phyloP scores from a whole-genome alignment of 2,888 invertebrate species.

The Eupithecia insigniata region DNA sequence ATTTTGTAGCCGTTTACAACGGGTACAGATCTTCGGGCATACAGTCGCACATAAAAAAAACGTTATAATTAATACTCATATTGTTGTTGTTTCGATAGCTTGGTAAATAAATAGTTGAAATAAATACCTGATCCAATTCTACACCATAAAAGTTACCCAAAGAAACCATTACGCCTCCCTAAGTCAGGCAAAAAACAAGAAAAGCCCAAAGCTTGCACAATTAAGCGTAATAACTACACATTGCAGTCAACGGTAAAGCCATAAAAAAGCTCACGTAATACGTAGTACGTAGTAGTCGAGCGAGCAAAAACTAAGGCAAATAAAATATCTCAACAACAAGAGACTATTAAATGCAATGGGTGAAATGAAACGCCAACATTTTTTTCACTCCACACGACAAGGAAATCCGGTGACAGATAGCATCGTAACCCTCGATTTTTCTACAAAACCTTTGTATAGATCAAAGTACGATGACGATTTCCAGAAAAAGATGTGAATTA shows the following conservation, averaged over 20 bases:
- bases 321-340: slow-evolving; percentile 21
- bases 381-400: slow-evolving; percentile 24
- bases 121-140: neutral
- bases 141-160: neutral
- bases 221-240: slow-evolving; percentile 9
- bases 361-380: slow-evolving; percentile 14
- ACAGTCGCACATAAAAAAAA: too few relatives aligned
- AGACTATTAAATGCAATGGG: slow-evolving; percentile 24
- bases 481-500: neutral
- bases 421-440: slow-evolving; percentile 25
- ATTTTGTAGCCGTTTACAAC: too few relatives aligned
- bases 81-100: too few relatives aligned
- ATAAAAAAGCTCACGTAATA: slow-evolving; percentile 8
- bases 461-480: slow-evolving; percentile 9
- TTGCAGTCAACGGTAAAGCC: slow-evolving; percentile 12
- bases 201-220: neutral
- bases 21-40: too few relatives aligned
- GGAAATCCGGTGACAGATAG: slow-evolving; percentile 35
- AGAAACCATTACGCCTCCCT: neutral
- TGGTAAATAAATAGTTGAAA: neutral
- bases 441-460: slow-evolving; percentile 17
- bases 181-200: neutral
- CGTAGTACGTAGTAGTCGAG: neutral
- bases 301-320: slow-evolving; percentile 17
- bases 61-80: too few relatives aligned